A percentile compares a stretch with the other conserved stretches of the same genome.
These are phyloP conservation scores for Drosophila kohkoa DNA, from an alignment of 1,140 invertebrate species.

Conservation along the genomic window DNA sequence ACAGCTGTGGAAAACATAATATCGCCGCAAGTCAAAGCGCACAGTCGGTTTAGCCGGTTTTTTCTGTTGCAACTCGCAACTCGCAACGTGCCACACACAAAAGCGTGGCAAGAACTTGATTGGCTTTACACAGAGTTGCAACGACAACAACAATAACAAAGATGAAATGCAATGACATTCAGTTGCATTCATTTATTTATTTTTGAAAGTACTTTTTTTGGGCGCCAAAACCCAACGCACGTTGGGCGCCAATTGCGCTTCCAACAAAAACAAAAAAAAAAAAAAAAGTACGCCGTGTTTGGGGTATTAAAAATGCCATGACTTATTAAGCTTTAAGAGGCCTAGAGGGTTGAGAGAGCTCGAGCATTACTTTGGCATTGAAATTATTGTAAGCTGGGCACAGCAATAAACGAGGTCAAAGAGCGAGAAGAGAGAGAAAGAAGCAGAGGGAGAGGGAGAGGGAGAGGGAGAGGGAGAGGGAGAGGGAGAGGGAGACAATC, in stretches of 20 bases:
- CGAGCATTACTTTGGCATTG: conserved; percentile 44
- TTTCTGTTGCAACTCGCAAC: neutral
- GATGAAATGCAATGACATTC: neutral
- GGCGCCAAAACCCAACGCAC: too few relatives aligned
- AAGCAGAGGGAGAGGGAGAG: neutral
- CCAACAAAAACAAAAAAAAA: too few relatives aligned
- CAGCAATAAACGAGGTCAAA: conserved; percentile 33
- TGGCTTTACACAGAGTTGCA: conserved; percentile 29
- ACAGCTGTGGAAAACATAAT: conserved; percentile 81
- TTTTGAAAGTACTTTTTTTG: too few relatives aligned
- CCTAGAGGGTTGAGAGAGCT: neutral
- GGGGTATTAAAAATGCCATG: conserved; percentile 44
- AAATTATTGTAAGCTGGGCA: conserved; percentile 58
- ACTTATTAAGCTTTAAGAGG: conserved; percentile 47
- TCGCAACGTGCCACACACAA: conserved; percentile 14
- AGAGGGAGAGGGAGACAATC: neutral
- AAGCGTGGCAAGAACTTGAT: conserved; percentile 50
- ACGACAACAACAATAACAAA: too few relatives aligned
- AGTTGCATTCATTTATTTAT: too few relatives aligned
- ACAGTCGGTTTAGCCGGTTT: conserved; percentile 26
- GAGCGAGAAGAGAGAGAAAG: neutral
- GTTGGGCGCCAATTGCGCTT: conserved; percentile 17
- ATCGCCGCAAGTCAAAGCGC: conserved; percentile 33
- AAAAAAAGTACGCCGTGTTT: too few relatives aligned
- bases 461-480: neutral